Conservation (phyloP, 2,888 invertebrate species). For the Brachyptera putata region DNA sequence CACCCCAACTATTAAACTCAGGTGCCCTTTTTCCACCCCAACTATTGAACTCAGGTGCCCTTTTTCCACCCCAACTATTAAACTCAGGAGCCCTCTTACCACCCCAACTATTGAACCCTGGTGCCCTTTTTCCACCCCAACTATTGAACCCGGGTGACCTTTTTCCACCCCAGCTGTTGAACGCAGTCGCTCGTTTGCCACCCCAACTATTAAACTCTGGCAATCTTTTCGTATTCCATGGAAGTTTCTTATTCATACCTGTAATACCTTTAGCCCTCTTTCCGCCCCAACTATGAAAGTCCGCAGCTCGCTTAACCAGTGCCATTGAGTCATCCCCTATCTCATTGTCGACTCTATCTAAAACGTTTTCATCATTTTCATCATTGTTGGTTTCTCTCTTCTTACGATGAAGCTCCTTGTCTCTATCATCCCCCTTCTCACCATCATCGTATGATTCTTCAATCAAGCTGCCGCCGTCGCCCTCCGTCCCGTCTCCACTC, state of each 20-base stretch:
- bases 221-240: conserved; percentile 38
- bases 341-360: background rate
- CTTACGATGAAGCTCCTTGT: conserved; percentile 39
- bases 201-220: conserved; percentile 35
- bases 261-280: conserved; percentile 38
- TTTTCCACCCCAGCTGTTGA: conserved; percentile 38
- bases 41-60: conserved; percentile 29
- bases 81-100: conserved; percentile 9
- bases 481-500: too few relatives aligned
- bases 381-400: conserved; percentile 32
- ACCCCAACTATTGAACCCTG: conserved; percentile 36
- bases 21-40: conserved; percentile 38
- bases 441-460: background rate
- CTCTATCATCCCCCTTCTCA: conserved; percentile 35
- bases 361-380: too few relatives aligned
- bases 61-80: conserved; percentile 38
- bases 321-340: background rate
- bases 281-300: conserved; percentile 37
- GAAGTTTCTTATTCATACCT: too few relatives aligned
- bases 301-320: conserved; percentile 34
- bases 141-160: conserved; percentile 29
- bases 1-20: conserved; percentile 35
- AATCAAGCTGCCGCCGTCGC: too few relatives aligned
- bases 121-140: conserved; percentile 37
- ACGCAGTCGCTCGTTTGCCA: conserved; percentile 35